A percentile compares a stretch with the other conserved stretches of the same genome.
phyloP scores from a whole-genome alignment of 2,113 vertebrate species.

The Rhagologus leucostigma region DNA sequence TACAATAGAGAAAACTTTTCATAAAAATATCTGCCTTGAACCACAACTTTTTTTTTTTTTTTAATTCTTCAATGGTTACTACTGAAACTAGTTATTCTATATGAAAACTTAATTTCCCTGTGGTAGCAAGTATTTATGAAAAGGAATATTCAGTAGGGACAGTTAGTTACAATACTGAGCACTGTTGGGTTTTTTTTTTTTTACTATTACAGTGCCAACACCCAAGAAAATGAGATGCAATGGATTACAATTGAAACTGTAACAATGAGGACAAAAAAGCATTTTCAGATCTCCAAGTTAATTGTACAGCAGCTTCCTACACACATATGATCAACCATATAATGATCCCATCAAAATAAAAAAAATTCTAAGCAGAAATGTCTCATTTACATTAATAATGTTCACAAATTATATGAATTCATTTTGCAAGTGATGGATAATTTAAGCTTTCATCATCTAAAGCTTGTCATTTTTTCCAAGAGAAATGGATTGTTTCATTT shows the following conservation, averaged over 20 bases:
- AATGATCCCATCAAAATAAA: constrained; percentile 89
- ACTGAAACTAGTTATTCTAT: constrained; percentile 88
- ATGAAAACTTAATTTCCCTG: constrained; percentile 86
- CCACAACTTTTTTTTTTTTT: constrained; percentile 74
- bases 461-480: constrained; percentile 88
- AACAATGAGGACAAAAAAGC: constrained; percentile 84
- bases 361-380: constrained; percentile 85
- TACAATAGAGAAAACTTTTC: constrained; percentile 86
- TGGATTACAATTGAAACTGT: constrained; percentile 87
- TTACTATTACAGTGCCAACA: constrained; percentile 85
- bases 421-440: constrained; percentile 90
- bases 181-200: constrained; percentile 71
- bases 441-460: constrained; percentile 96
- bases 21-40: constrained; percentile 86
- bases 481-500: constrained; percentile 95
- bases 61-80: constrained; percentile 83
- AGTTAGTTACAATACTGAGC: constrained; percentile 86
- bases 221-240: constrained; percentile 88
- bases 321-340: constrained; percentile 88
- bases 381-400: constrained; percentile 90
- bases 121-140: constrained; percentile 88
- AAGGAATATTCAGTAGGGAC: constrained; percentile 87
- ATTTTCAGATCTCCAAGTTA: constrained; percentile 89
- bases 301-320: constrained; percentile 92
- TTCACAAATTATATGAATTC: constrained; percentile 89